Percentiles rank a stretch among this genome's conserved stretches.
Evolutionary conservation across 2,113 vertebrate species (phyloP).

Genomic region (Neotoma lepida): DNA sequence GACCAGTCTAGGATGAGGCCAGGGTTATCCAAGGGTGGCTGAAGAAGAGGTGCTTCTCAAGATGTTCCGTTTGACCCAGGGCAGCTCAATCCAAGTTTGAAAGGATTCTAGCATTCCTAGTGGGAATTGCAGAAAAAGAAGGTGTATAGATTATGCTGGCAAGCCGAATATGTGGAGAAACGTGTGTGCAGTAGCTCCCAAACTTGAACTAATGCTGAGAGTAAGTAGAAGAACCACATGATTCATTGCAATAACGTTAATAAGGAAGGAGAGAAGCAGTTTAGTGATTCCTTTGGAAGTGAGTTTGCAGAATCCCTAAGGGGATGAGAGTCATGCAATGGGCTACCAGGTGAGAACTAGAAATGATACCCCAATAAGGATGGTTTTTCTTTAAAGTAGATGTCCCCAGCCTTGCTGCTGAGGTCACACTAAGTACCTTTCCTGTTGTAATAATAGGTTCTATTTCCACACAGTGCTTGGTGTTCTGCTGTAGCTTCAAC

Average conservation of each 20-base stretch:
- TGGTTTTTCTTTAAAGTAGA: neutral
- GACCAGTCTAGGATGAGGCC: slow-evolving; percentile 75
- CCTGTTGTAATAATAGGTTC: neutral
- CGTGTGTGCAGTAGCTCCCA: slow-evolving; percentile 35
- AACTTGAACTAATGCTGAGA: slow-evolving; percentile 64
- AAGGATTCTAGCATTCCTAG: slow-evolving; percentile 85
- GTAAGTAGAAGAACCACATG: slow-evolving; percentile 57
- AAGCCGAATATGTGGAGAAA: slow-evolving; percentile 66
- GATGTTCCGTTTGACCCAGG: slow-evolving; percentile 87
- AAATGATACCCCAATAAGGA: neutral
- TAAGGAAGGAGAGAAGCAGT: slow-evolving; percentile 77
- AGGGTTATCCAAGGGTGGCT: slow-evolving; percentile 82
- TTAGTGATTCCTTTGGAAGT: slow-evolving; percentile 80
- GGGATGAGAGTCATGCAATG: slow-evolving; percentile 34
- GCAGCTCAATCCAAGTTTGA: slow-evolving; percentile 87
- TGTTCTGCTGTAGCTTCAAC: neutral
- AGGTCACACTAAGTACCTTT: neutral
- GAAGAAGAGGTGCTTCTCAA: slow-evolving; percentile 85
- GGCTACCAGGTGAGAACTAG: neutral
- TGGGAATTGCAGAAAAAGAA: slow-evolving; percentile 84
- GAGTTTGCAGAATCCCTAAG: slow-evolving; percentile 69
- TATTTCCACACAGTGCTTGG: neutral
- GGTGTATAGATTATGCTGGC: slow-evolving; percentile 86
- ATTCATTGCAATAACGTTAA: slow-evolving; percentile 67
- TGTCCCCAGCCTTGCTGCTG: neutral